Conservation (phyloP, 2,797 vertebrate species). For the Cossypha caffra region DNA sequence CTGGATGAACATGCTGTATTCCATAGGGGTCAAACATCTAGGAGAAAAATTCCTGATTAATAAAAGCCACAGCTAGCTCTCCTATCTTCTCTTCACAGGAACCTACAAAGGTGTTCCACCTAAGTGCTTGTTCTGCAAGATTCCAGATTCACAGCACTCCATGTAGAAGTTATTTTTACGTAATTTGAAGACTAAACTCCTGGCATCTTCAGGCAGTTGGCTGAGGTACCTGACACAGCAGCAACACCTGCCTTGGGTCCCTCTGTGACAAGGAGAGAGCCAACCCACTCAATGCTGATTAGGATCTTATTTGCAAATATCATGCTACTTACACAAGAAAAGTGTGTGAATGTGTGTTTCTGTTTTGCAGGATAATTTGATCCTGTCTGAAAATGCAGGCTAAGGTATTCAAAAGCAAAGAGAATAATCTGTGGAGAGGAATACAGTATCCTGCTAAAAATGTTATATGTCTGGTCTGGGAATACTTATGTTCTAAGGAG, state of each 20-base stretch:
- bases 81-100: background rate
- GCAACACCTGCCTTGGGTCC: background rate
- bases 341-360: background rate
- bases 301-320: background rate
- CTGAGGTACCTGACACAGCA: background rate
- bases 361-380: background rate
- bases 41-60: background rate
- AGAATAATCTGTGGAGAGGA: background rate
- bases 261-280: background rate
- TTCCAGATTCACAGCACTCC: background rate
- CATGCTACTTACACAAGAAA: background rate
- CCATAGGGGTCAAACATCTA: background rate
- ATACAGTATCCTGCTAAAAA: background rate
- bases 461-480: slow-evolving; percentile 24
- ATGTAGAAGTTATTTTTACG: background rate
- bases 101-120: background rate
- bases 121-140: background rate
- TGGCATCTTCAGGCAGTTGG: background rate
- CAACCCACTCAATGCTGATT: background rate
- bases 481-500: slow-evolving; percentile 29
- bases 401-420: slow-evolving; percentile 20
- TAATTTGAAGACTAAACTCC: background rate
- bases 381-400: slow-evolving; percentile 30
- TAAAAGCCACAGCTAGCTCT: background rate
- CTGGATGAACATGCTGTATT: background rate